Conservation (phyloP, 1,140 invertebrate species). For the Atopsyche davidsoni region DNA sequence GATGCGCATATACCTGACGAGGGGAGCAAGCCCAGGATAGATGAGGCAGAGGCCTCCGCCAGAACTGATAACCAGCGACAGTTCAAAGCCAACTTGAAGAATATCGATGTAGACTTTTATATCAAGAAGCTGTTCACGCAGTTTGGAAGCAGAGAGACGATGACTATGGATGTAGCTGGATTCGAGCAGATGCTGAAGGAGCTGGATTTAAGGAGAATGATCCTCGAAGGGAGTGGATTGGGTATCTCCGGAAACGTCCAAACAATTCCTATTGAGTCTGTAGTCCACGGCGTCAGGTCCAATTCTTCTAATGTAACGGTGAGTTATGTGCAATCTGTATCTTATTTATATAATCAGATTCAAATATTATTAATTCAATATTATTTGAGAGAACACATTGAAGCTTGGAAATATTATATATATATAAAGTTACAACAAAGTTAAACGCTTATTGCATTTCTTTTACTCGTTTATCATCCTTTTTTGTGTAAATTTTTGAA, state of each 20-base stretch:
- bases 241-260: conserved; percentile 12
- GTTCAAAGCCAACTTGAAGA: conserved; percentile 27
- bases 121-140: conserved; percentile 47
- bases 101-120: conserved; percentile 39
- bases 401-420: too few relatives aligned
- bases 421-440: too few relatives aligned
- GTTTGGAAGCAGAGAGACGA: conserved; percentile 51
- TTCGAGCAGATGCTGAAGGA: conserved; percentile 60
- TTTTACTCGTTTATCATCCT: too few relatives aligned
- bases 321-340: conserved; percentile 31
- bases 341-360: too few relatives aligned
- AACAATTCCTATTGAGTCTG: conserved; percentile 15
- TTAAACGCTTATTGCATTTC: too few relatives aligned
- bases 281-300: conserved; percentile 31
- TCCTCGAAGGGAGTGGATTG: conserved; percentile 32
- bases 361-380: too few relatives aligned
- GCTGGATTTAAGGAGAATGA: conserved; percentile 53
- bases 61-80: conserved; percentile 4
- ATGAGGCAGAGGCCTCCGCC: conserved; percentile 27
- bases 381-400: too few relatives aligned
- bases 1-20: conserved; percentile 16
- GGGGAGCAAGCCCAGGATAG: conserved; percentile 24
- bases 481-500: too few relatives aligned
- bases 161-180: conserved; percentile 57
- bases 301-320: conserved; percentile 45